A percentile compares a stretch with the other conserved stretches of the same genome.
Conservation (phyloP, 92 coral and sea anemone species). For the Virgularia gustaviana region DNA sequence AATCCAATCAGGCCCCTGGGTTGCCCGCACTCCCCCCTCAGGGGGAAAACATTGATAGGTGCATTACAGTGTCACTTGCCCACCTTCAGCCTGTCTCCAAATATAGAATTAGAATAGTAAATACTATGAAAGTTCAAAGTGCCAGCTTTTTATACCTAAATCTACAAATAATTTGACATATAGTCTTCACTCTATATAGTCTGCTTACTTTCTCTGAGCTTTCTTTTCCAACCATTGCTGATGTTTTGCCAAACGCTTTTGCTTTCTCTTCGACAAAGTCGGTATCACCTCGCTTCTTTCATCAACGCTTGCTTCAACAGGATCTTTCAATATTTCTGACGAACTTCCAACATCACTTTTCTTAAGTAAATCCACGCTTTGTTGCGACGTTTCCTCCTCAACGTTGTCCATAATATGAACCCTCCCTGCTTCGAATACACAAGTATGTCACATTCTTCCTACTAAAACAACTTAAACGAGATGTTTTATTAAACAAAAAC, state of each 20-base stretch:
- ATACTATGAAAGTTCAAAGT: too few species aligned
- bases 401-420: not conserved
- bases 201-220: slow-evolving; percentile 14
- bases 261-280: slow-evolving; percentile 66
- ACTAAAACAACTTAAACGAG: too few species aligned
- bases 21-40: too few species aligned
- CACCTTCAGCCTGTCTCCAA: too few species aligned
- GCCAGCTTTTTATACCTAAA: too few species aligned
- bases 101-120: too few species aligned
- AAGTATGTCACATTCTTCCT: too few species aligned
- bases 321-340: not conserved
- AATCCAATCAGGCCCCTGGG: too few species aligned
- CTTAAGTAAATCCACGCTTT: not conserved
- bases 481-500: too few species aligned
- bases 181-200: not conserved
- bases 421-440: too few species aligned
- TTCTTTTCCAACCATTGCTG: slow-evolving; percentile 65
- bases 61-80: slow-evolving; percentile 18
- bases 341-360: not conserved
- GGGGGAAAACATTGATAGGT: slow-evolving; percentile 12
- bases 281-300: slow-evolving; percentile 1
- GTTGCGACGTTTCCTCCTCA: not conserved
- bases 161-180: too few species aligned
- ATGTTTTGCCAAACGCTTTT: slow-evolving; percentile 66
- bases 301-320: not conserved